A percentile compares a stretch with the other conserved stretches of the same genome.
Conservation (phyloP, 2,888 invertebrate genomes). For the Imbricaverruca yamaguchii region DNA sequence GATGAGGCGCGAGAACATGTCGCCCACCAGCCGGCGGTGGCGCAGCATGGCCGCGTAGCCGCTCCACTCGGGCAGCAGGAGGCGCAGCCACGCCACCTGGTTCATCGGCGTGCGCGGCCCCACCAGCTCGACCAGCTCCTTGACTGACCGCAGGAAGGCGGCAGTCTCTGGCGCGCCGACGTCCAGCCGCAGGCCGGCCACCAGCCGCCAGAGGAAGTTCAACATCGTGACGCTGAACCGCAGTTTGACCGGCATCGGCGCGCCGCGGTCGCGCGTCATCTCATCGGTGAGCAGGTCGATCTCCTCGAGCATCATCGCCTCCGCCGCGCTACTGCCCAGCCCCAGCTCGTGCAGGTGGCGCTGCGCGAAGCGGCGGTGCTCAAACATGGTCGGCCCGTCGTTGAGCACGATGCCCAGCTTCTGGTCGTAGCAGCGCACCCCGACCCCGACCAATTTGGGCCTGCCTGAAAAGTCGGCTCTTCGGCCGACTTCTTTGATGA, state of each 20-base stretch:
- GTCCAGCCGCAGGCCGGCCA: not conserved
- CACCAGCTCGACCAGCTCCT: not conserved
- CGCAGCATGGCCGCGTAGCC: not conserved
- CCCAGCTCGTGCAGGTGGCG: not conserved
- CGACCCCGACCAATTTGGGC: not conserved
- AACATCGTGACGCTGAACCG: no score
- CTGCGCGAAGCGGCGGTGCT: not conserved
- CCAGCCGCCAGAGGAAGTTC: not conserved
- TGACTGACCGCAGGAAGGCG: not conserved
- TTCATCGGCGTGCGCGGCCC: not conserved
- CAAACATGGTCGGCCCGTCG: not conserved
- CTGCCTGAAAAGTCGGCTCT: not conserved
- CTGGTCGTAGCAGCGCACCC: not conserved
- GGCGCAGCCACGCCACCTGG: not conserved
- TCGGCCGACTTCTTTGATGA: not conserved
- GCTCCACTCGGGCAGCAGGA: not conserved
- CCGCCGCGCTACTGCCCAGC: not conserved
- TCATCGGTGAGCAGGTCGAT: not conserved
- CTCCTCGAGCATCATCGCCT: not conserved
- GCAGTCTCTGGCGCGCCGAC: not conserved
- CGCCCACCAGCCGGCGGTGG: not conserved
- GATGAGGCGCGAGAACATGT: not conserved
- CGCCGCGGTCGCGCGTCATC: not conserved
- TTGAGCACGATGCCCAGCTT: not conserved
- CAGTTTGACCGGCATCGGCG: not conserved